Evolutionary conservation across 2,888 invertebrate species (phyloP).

Genomic region (Macaria liturata): DNA sequence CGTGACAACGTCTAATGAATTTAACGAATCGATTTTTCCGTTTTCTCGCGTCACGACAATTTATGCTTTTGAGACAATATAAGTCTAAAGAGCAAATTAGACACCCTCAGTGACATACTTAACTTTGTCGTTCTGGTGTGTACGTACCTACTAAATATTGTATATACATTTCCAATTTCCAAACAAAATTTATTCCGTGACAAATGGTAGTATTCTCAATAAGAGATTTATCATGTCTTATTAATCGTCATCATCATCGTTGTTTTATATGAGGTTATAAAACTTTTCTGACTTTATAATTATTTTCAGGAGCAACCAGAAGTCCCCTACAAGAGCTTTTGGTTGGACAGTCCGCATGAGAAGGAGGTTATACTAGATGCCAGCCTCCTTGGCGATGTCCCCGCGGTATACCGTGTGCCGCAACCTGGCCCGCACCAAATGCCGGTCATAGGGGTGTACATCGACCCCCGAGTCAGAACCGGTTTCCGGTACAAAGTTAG

Average conservation of each 20-base stretch:
- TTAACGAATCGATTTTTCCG: too few species aligned
- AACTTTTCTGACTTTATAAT: constrained; percentile 2
- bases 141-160: too few species aligned
- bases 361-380: constrained; percentile 81
- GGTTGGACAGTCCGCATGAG: constrained; percentile 54
- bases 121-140: too few species aligned
- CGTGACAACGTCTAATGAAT: too few species aligned
- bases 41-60: too few species aligned
- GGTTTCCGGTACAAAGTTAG: constrained; percentile 90
- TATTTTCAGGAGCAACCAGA: constrained; percentile 62
- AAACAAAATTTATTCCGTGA: too few species aligned
- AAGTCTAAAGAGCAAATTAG: constrained; percentile 9
- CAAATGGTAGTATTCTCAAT: too few species aligned
- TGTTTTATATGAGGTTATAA: too few species aligned
- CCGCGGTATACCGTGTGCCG: constrained; percentile 85
- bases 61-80: background rate
- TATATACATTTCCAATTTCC: too few species aligned
- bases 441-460: constrained; percentile 88
- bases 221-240: too few species aligned
- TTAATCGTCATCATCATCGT: too few species aligned
- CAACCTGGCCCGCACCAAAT: constrained; percentile 85
- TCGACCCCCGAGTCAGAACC: constrained; percentile 87
- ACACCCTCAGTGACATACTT: too few species aligned
- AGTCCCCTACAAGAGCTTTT: constrained; percentile 55
- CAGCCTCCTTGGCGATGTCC: constrained; percentile 85